phyloP scores from a whole-genome alignment of 2,888 invertebrate genomes.

The Thereva nobilitata region DNA sequence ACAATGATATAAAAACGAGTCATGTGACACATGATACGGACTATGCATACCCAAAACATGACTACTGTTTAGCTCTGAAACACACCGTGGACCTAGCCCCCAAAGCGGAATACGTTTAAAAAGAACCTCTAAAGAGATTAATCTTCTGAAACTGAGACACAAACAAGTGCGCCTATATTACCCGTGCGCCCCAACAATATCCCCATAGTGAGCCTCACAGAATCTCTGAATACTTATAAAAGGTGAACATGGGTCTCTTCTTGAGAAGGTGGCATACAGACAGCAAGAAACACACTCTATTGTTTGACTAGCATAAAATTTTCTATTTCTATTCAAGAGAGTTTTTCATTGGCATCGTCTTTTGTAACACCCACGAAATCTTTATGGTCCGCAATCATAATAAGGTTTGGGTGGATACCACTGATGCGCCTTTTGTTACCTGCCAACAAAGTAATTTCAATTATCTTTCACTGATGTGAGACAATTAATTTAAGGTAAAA shows the following conservation, averaged over 20 bases:
- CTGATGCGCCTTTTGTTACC: conserved; percentile 17
- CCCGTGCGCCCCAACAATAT: background rate
- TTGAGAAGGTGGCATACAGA: conserved; percentile 1
- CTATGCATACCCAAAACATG: conserved; percentile 25
- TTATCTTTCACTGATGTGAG: conserved; percentile 13
- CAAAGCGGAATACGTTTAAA: conserved; percentile 8
- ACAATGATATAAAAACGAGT: background rate
- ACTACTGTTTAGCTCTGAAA: conserved; percentile 22
- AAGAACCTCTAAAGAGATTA: conserved; percentile 13
- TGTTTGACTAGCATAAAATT: conserved; percentile 23
- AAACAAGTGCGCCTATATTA: conserved; percentile 24
- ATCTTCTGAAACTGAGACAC: conserved; percentile 27
- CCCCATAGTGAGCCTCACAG: background rate
- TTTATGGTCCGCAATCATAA: background rate
- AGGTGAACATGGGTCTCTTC: conserved; percentile 3
- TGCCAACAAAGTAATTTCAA: conserved; percentile 21
- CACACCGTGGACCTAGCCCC: background rate
- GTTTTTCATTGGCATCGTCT: conserved; percentile 4
- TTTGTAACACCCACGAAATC: conserved; percentile 25
- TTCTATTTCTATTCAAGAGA: conserved; percentile 18
- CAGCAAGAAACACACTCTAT: conserved; percentile 7
- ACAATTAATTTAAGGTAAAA: conserved; percentile 2
- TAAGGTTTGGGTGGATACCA: background rate
- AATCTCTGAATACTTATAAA: background rate
- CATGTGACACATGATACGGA: conserved; percentile 29